These are phyloP conservation scores for Eristalis arbustorum DNA, from an alignment of 2,888 invertebrate genomes.

Conservation along the genomic window DNA sequence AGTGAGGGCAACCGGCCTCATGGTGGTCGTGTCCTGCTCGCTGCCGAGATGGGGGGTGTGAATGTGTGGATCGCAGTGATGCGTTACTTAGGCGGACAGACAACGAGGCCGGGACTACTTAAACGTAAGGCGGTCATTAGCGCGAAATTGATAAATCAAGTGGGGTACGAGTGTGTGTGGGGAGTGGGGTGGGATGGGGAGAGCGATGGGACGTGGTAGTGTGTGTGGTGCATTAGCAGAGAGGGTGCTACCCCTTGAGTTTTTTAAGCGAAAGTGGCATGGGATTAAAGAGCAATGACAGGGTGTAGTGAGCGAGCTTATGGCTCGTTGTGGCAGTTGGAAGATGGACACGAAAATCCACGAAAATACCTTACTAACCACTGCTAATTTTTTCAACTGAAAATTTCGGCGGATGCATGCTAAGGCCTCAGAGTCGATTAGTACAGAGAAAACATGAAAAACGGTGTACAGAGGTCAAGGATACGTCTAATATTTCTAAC, in stretches of 20 bases:
- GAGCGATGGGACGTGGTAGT: not conserved
- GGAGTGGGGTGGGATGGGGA: not conserved
- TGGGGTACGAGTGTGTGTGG: not conserved
- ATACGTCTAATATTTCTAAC: no score
- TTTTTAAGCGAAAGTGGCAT: not conserved
- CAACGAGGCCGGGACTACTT: not conserved
- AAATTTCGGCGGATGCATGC: no score
- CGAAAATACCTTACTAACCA: no score
- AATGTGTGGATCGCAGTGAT: not conserved
- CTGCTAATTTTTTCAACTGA: no score
- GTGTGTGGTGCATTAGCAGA: not conserved
- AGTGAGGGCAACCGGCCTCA: not conserved
- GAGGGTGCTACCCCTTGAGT: not conserved
- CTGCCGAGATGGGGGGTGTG: not conserved
- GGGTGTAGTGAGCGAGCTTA: no score
- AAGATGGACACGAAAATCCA: no score
- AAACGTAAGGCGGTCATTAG: conserved; percentile 43
- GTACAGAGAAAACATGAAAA: no score
- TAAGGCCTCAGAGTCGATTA: no score
- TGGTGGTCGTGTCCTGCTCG: not conserved
- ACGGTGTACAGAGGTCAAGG: no score
- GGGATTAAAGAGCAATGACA: no score
- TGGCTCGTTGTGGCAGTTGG: no score
- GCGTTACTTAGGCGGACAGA: not conserved
- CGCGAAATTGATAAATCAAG: conserved; percentile 45